Percentiles rank a stretch among this genome's conserved stretches.
Conservation (phyloP, 2,888 invertebrate genomes). For the Caenorhabditis sp. region DNA sequence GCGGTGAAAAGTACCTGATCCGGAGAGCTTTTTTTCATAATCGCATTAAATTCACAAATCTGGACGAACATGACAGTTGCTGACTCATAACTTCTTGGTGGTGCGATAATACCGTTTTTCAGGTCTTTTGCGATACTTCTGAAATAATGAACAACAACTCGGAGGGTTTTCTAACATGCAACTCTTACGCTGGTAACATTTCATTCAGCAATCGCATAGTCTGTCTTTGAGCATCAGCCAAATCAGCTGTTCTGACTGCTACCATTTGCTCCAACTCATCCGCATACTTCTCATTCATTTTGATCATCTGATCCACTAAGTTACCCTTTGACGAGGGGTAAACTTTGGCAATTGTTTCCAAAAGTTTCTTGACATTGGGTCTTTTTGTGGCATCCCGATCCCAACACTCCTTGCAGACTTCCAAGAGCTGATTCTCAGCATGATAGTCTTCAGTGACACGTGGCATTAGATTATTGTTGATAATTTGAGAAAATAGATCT, state of each 20-base stretch:
- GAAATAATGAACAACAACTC: no score
- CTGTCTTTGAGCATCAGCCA: slow-evolving; percentile 68
- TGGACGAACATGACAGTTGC: slow-evolving; percentile 78
- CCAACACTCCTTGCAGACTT: slow-evolving; percentile 32
- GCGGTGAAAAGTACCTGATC: slow-evolving; percentile 52
- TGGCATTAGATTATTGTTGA: slow-evolving; percentile 31
- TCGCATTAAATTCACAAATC: slow-evolving; percentile 71
- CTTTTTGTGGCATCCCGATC: slow-evolving; percentile 23
- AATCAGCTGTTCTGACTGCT: slow-evolving; percentile 65
- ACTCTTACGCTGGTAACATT: slow-evolving; percentile 74
- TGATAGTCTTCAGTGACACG: not conserved
- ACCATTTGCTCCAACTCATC: slow-evolving; percentile 74
- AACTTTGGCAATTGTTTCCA: slow-evolving; percentile 7
- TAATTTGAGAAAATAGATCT: slow-evolving; percentile 31
- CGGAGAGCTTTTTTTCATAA: slow-evolving; percentile 68
- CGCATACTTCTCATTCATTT: slow-evolving; percentile 76
- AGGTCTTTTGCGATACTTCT: slow-evolving; percentile 69
- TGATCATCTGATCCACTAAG: slow-evolving; percentile 78
- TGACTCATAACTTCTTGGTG: slow-evolving; percentile 69
- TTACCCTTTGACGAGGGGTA: slow-evolving; percentile 69
- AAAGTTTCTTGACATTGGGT: slow-evolving; percentile 26
- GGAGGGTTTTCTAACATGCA: no score
- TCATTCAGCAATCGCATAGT: slow-evolving; percentile 73
- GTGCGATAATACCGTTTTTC: slow-evolving; percentile 64
- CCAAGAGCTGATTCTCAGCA: slow-evolving; percentile 15